A percentile compares a stretch with the other conserved stretches of the same genome.
Conservation (phyloP, 2,797 vertebrate species). For the Chrysocyon brachyurus region DNA sequence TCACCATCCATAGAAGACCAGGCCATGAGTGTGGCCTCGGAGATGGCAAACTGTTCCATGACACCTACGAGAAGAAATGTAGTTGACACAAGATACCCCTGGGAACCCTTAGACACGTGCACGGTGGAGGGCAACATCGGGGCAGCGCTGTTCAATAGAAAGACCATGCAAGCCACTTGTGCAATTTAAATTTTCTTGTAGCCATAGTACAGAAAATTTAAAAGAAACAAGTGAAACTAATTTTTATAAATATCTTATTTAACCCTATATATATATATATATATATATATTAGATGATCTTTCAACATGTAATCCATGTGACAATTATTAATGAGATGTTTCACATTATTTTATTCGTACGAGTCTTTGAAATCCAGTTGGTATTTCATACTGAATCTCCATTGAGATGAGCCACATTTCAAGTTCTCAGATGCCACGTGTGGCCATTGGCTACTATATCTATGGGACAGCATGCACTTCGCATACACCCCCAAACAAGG, state of each 20-base stretch:
- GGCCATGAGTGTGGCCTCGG: slow-evolving; percentile 97
- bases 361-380: background rate
- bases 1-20: slow-evolving; percentile 99
- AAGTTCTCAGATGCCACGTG: background rate
- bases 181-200: background rate
- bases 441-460: background rate
- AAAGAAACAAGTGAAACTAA: background rate
- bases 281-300: background rate
- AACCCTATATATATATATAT: background rate
- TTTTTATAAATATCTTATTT: background rate
- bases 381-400: background rate
- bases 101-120: background rate
- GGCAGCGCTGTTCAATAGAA: background rate
- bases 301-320: background rate
- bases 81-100: background rate
- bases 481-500: background rate
- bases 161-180: background rate
- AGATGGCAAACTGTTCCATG: slow-evolving; percentile 99
- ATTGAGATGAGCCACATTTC: background rate
- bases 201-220: background rate
- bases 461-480: background rate
- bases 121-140: background rate
- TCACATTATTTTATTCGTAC: background rate
- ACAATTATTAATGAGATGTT: background rate
- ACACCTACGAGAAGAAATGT: slow-evolving; percentile 88